Evolutionary conservation across 2,888 invertebrate genomes (phyloP).

Genomic region (Hemaris fuciformis): DNA sequence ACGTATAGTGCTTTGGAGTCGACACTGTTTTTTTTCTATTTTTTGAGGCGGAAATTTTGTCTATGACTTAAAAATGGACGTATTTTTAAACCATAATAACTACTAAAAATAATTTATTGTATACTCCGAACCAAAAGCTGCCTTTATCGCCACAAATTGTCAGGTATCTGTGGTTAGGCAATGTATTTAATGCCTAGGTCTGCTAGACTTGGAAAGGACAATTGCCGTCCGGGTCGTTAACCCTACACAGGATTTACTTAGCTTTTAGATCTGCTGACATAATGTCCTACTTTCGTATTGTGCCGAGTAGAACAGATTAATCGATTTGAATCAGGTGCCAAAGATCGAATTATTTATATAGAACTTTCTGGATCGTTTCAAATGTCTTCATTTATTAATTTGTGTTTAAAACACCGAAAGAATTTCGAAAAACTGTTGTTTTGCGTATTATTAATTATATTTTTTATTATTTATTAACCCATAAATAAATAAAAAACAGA

Average conservation of each 20-base stretch:
- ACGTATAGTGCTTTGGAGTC: background rate
- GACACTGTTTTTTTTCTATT: background rate
- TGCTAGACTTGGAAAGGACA: slow-evolving; percentile 14
- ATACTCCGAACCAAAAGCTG: background rate
- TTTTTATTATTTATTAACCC: background rate
- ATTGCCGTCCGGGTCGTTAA: slow-evolving; percentile 16
- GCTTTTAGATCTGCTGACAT: slow-evolving; percentile 9
- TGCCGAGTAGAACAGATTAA: background rate
- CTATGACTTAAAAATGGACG: background rate
- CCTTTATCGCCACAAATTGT: slow-evolving; percentile 5
- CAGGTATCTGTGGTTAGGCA: slow-evolving; percentile 4
- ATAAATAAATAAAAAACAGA: background rate
- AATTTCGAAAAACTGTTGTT: background rate
- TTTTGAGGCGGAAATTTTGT: background rate
- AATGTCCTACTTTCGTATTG: slow-evolving; percentile 7
- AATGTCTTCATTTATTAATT: background rate
- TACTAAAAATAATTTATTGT: background rate
- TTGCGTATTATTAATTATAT: too few species aligned
- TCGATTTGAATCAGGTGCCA: background rate
- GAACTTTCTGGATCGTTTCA: background rate
- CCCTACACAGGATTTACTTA: slow-evolving; percentile 6
- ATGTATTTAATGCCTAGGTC: slow-evolving; percentile 14
- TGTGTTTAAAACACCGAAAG: background rate
- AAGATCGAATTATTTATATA: background rate
- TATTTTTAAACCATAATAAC: background rate